Percentiles rank a stretch among this genome's conserved stretches.
These are phyloP conservation scores for Wiebesia pumilae DNA, from an alignment of 1,140 invertebrate species.

Conservation along the genomic window DNA sequence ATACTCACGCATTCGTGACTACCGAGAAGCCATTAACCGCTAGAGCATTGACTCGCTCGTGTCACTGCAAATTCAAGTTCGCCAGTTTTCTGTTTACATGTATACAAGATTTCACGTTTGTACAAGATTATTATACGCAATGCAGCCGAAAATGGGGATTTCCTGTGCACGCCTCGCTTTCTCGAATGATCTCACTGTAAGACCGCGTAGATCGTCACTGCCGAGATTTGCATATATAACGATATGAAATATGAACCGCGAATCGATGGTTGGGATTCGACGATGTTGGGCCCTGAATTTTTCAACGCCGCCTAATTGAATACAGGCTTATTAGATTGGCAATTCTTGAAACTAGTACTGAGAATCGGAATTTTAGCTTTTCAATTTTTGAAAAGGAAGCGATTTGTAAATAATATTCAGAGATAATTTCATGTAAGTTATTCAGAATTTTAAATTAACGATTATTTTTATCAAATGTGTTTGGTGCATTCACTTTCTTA, in stretches of 20 bases:
- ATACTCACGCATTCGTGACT: neutral
- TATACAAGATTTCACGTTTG: neutral
- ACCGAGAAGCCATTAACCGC: slow-evolving; percentile 18
- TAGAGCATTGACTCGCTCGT: neutral
- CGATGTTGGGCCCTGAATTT: too few species aligned
- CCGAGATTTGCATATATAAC: neutral
- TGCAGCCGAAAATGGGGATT: slow-evolving; percentile 3
- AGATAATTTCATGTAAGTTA: too few species aligned
- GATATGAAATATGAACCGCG: slow-evolving; percentile 12
- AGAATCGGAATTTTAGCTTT: too few species aligned
- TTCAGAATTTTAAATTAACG: too few species aligned
- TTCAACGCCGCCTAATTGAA: too few species aligned
- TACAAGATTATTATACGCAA: slow-evolving; percentile 40
- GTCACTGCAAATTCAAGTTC: neutral
- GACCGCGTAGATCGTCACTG: too few species aligned
- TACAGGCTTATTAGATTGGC: too few species aligned
- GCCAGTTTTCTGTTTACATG: slow-evolving; percentile 38
- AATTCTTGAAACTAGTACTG: too few species aligned
- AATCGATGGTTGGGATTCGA: neutral
- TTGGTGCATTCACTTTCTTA: too few species aligned
- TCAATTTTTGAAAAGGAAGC: too few species aligned
- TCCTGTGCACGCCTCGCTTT: neutral
- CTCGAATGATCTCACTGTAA: neutral
- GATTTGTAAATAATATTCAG: too few species aligned
- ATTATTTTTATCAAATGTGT: too few species aligned